A percentile compares a stretch with the other conserved stretches of the same genome.
phyloP scores from a whole-genome alignment of 1,140 invertebrate species.

The Drosophila varians region DNA sequence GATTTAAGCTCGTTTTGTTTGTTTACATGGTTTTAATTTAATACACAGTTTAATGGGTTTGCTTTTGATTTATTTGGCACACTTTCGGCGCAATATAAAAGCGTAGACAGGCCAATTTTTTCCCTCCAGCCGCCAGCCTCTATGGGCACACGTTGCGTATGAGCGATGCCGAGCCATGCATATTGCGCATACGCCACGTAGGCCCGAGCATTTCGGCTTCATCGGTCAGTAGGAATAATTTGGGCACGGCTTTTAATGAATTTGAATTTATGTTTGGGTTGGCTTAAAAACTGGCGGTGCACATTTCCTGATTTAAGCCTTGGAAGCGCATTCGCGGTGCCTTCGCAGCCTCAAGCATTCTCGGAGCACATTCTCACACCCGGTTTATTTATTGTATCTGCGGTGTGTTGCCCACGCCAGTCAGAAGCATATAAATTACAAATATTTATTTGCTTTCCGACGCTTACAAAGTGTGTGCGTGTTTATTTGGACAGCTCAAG shows the following conservation, averaged over 20 bases:
- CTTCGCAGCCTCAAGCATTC: conserved; percentile 34
- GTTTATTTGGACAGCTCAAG: conserved; percentile 72
- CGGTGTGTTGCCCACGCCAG: conserved; percentile 65
- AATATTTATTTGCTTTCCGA: conserved; percentile 75
- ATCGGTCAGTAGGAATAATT: background rate
- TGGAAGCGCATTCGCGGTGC: conserved; percentile 43
- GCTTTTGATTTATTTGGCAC: conserved; percentile 75
- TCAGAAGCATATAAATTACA: conserved; percentile 72
- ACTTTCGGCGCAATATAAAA: conserved; percentile 53
- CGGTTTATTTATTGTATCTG: conserved; percentile 65
- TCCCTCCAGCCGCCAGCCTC: conserved; percentile 16
- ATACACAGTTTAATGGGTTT: conserved; percentile 50
- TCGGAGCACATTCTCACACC: conserved; percentile 57
- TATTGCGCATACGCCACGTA: conserved; percentile 6
- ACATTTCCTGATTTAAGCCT: conserved; percentile 28
- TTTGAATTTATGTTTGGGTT: too few relatives aligned
- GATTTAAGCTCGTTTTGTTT: conserved; percentile 47
- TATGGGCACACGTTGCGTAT: conserved; percentile 60
- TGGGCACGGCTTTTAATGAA: too few relatives aligned
- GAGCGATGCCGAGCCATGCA: conserved; percentile 32
- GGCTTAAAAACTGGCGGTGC: conserved; percentile 9
- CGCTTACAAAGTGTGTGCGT: conserved; percentile 77
- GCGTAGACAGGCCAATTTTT: conserved; percentile 31
- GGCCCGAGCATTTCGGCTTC: background rate
- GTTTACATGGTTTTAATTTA: conserved; percentile 65